A percentile compares a stretch with the other conserved stretches of the same genome.
Evolutionary conservation across 2,797 vertebrate species (phyloP).

Genomic region (Ibycter americanus): DNA sequence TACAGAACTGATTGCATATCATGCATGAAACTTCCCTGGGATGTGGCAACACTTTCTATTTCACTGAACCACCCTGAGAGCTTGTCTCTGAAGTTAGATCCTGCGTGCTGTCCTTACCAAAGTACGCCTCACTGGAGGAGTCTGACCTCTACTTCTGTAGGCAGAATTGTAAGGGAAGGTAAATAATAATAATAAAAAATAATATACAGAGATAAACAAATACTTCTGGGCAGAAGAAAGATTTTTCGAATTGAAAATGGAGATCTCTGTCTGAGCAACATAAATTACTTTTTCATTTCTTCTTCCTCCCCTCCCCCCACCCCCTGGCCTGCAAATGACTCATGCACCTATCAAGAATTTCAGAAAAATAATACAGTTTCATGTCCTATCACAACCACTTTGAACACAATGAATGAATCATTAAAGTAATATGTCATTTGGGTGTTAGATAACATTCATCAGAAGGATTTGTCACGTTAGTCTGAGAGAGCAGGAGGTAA

Average conservation of each 20-base stretch:
- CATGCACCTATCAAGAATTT: neutral
- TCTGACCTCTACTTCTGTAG: neutral
- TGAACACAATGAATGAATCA: neutral
- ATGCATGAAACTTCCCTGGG: neutral
- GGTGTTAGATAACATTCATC: neutral
- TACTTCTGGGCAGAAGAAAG: neutral
- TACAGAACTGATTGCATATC: neutral
- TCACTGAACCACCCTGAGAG: neutral
- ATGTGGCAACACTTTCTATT: neutral
- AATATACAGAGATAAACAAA: neutral
- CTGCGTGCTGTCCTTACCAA: neutral
- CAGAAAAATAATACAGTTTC: neutral
- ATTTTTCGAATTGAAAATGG: neutral
- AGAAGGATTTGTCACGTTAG: neutral
- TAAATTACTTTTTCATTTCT: neutral
- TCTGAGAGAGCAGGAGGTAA: neutral
- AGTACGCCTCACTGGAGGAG: neutral
- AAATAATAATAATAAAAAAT: neutral
- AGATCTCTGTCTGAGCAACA: neutral
- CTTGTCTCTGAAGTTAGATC: neutral
- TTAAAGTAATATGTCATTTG: neutral
- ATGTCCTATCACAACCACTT: neutral
- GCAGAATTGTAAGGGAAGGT: neutral
- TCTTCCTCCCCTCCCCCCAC: neutral
- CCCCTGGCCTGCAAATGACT: neutral